A percentile compares a stretch with the other conserved stretches of the same genome.
Conservation (phyloP, 2,888 invertebrate species). For the Sarcophaga variegata region DNA sequence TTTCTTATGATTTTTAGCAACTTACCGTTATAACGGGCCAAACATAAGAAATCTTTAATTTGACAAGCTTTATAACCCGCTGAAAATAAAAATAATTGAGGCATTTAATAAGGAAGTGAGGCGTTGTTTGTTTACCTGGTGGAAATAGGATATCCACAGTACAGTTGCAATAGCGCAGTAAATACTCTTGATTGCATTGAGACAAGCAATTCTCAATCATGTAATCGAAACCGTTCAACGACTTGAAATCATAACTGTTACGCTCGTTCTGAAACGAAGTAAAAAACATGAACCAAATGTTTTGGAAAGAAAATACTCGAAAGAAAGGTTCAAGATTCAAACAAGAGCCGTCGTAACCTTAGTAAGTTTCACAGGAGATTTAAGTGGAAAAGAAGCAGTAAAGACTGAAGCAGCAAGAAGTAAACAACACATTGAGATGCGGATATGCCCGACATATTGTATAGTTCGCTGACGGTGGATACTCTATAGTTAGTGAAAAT, state of each 20-base stretch:
- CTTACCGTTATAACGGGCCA: conserved; percentile 77
- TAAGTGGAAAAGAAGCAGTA: too few relatives aligned
- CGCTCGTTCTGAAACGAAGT: conserved; percentile 75
- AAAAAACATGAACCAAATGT: not conserved
- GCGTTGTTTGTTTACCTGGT: conserved; percentile 73
- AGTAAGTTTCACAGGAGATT: too few relatives aligned
- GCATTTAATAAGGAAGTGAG: not conserved
- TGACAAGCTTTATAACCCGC: conserved; percentile 75
- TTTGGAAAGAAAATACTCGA: too few relatives aligned
- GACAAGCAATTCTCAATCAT: conserved; percentile 80
- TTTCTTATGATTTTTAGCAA: not conserved
- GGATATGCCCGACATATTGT: too few relatives aligned
- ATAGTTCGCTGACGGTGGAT: too few relatives aligned
- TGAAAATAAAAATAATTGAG: conserved; percentile 50
- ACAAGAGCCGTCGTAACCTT: too few relatives aligned
- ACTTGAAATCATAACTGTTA: conserved; percentile 75
- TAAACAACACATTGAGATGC: too few relatives aligned
- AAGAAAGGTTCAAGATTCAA: too few relatives aligned
- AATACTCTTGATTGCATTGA: conserved; percentile 80
- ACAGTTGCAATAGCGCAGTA: conserved; percentile 80
- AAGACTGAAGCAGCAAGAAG: too few relatives aligned
- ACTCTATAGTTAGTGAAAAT: too few relatives aligned
- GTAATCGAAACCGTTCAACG: conserved; percentile 78
- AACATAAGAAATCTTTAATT: conserved; percentile 77
- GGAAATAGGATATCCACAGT: conserved; percentile 81